Evolutionary conservation across 1,140 invertebrate species (phyloP).

Genomic region (Mesaphorura yosii): DNA sequence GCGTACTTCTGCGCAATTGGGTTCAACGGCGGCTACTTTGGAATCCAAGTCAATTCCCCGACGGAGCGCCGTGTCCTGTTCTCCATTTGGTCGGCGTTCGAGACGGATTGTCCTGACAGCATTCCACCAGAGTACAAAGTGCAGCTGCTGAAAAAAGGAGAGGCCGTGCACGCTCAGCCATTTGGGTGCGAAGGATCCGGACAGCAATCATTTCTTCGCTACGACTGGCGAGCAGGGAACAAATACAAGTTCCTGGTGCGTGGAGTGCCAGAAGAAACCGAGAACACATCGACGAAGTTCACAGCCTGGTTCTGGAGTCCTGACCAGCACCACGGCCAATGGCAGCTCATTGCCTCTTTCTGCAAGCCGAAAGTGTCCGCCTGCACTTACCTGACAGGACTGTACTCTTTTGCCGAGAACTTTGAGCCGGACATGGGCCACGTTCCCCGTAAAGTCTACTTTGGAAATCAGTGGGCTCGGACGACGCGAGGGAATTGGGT

Average conservation of each 20-base stretch:
- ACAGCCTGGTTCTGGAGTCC: constrained; percentile 32
- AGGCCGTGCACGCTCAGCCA: not conserved
- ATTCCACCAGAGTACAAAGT: constrained; percentile 15
- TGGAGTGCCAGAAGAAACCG: not conserved
- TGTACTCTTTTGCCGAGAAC: constrained; percentile 15
- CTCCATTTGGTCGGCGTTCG: not conserved
- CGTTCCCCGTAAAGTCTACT: not conserved
- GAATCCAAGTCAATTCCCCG: not conserved
- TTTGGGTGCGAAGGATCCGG: constrained; percentile 15
- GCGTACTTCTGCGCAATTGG: constrained; percentile 5
- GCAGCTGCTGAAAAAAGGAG: constrained; percentile 5
- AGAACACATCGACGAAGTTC: not conserved
- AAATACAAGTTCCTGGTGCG: constrained; percentile 7
- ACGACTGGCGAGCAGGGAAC: constrained; percentile 1
- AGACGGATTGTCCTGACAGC: constrained; percentile 9
- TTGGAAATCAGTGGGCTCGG: constrained; percentile 5
- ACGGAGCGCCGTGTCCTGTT: constrained; percentile 13
- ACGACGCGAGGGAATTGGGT: constrained; percentile 3
- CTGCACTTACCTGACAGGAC: not conserved
- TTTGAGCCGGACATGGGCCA: constrained; percentile 9
- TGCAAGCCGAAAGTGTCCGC: constrained; percentile 4
- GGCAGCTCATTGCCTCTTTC: constrained; percentile 14
- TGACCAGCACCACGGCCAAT: not conserved
- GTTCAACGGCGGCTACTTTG: constrained; percentile 1
- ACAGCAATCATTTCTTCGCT: not conserved